phyloP scores from a whole-genome alignment of 2,113 vertebrate genomes.

The Cololabis saira region DNA sequence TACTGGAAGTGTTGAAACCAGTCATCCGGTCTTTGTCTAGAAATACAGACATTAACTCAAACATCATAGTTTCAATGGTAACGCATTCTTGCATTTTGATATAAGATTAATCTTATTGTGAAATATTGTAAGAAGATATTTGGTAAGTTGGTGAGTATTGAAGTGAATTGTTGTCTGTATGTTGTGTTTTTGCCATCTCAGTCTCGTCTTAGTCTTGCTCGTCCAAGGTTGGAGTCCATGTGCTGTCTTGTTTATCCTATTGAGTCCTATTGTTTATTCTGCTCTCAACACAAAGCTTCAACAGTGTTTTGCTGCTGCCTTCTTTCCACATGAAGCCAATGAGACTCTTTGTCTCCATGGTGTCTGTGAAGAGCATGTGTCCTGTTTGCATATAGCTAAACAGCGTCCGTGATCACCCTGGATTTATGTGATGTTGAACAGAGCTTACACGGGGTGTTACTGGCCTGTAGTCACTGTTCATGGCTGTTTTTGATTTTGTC shows the following conservation, averaged over 20 bases:
- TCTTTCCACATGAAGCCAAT: constrained; percentile 14
- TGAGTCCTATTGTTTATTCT: constrained; percentile 64
- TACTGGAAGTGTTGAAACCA: too few relatives aligned
- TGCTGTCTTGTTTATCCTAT: constrained; percentile 32
- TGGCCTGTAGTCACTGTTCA: too few relatives aligned
- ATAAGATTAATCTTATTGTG: too few relatives aligned
- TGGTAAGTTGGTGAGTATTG: too few relatives aligned
- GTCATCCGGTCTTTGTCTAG: too few relatives aligned
- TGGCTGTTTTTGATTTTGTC: too few relatives aligned
- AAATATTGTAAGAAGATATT: too few relatives aligned
- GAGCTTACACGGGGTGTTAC: too few relatives aligned
- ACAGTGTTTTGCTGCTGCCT: constrained; percentile 24
- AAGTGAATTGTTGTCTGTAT: background rate
- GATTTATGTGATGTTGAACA: constrained; percentile 3
- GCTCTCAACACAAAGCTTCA: constrained; percentile 49
- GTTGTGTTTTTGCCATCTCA: background rate
- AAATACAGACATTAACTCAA: too few relatives aligned
- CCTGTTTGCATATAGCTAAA: constrained; percentile 21
- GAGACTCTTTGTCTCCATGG: constrained; percentile 33
- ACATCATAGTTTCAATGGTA: too few relatives aligned
- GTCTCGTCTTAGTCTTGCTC: constrained; percentile 4
- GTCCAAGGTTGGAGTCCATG: constrained; percentile 6
- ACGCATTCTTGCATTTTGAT: too few relatives aligned
- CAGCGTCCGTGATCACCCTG: constrained; percentile 11
- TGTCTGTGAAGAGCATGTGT: constrained; percentile 25